Conservation (phyloP, 2,113 vertebrate species). For the Zeus faber region DNA sequence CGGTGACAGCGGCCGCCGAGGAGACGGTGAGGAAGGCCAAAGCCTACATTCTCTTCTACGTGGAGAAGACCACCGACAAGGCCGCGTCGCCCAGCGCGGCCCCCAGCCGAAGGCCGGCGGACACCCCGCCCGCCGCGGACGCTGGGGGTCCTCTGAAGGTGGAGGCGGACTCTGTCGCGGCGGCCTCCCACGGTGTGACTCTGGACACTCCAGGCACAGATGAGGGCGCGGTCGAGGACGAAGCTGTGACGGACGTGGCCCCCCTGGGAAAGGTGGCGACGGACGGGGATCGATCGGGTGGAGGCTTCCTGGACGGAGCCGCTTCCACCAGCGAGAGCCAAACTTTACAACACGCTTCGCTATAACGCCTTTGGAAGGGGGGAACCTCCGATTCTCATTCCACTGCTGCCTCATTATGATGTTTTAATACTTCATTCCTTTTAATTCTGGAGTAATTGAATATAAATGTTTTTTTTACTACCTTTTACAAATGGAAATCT, state of each 20-base stretch:
- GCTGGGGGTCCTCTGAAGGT: not conserved
- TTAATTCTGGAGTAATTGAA: not conserved
- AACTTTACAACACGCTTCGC: conserved; percentile 75
- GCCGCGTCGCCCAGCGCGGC: conserved; percentile 32
- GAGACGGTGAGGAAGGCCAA: conserved; percentile 93
- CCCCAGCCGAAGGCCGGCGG: conserved; percentile 7
- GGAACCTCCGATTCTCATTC: conserved; percentile 58
- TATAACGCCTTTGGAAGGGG: conserved; percentile 59
- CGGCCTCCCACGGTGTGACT: not conserved
- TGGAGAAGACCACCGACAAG: conserved; percentile 82
- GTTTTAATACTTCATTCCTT: not conserved
- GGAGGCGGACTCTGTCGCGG: conserved; percentile 9
- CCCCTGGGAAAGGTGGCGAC: conserved; percentile 5
- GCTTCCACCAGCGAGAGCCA: conserved; percentile 30
- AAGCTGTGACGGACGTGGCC: conserved; percentile 11
- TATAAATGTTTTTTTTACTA: not conserved
- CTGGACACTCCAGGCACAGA: not conserved
- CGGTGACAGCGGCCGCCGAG: conserved; percentile 89
- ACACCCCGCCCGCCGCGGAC: conserved; percentile 23
- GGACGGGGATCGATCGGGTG: conserved; percentile 53
- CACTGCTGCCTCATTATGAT: conserved; percentile 43
- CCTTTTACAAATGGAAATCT: no score
- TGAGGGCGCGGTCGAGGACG: conserved; percentile 5
- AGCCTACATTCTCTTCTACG: conserved; percentile 97
- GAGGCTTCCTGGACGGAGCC: conserved; percentile 35